These are phyloP conservation scores for Glaucomys volans DNA, from an alignment of 2,113 vertebrate genomes.

Conservation along the genomic window DNA sequence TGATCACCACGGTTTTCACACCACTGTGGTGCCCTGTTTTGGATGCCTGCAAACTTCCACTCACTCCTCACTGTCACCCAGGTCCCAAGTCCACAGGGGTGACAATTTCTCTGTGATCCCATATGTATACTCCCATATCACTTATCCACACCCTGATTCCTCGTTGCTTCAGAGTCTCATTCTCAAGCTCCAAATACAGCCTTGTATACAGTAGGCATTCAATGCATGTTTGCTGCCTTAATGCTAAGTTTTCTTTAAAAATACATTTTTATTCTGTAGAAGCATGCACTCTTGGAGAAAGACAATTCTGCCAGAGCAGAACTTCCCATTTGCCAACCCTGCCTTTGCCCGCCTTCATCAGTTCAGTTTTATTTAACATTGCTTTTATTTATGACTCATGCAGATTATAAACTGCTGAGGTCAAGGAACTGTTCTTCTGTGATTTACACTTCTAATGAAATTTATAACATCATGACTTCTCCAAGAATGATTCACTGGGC, in stretches of 20 bases:
- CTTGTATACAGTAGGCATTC: background rate
- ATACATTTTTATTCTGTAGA: background rate
- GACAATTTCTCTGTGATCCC: background rate
- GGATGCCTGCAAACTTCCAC: too few relatives aligned
- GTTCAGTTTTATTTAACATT: slow-evolving; percentile 31
- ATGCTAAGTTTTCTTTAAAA: background rate
- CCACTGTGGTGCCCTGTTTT: background rate
- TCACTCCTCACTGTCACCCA: background rate
- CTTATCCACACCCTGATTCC: too few relatives aligned
- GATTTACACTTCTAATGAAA: slow-evolving; percentile 74
- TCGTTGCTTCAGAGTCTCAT: background rate
- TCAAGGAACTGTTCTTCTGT: slow-evolving; percentile 57
- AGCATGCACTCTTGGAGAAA: background rate
- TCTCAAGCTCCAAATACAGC: background rate
- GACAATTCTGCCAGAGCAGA: background rate
- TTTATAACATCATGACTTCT: slow-evolving; percentile 52
- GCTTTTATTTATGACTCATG: slow-evolving; percentile 75
- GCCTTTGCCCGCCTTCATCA: background rate
- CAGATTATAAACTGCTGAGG: slow-evolving; percentile 76
- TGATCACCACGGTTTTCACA: background rate
- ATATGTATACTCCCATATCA: fast-evolving
- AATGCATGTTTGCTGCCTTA: background rate
- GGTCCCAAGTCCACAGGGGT: background rate
- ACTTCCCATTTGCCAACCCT: background rate
- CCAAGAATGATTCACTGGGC: slow-evolving; percentile 60